Conservation (phyloP, 2,113 vertebrate genomes). For the Danio rerio region GRCz12tu NC_133182.1:36191001-36191500, state of each 20-base stretch:
- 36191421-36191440: background rate
- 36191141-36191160: slow-evolving; percentile 36
- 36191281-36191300: slow-evolving; percentile 45
- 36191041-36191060: slow-evolving; percentile 76
- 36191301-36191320: slow-evolving; percentile 27
- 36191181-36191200: slow-evolving; percentile 52
- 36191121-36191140: slow-evolving; percentile 70
- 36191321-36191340: slow-evolving; percentile 33
- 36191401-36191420: background rate
- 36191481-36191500: background rate
- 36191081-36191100: slow-evolving; percentile 80
- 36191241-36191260: slow-evolving; percentile 52
- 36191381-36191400: background rate
- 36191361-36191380: background rate
- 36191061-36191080: slow-evolving; percentile 79
- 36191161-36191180: slow-evolving; percentile 7
- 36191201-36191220: slow-evolving; percentile 47
- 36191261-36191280: slow-evolving; percentile 52
- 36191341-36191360: background rate
- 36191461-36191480: background rate
- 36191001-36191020: slow-evolving; percentile 74
- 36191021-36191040: slow-evolving; percentile 71
- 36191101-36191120: slow-evolving; percentile 78
- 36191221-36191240: slow-evolving; percentile 48
- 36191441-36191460: background rate